Conservation (phyloP, 2,797 vertebrate genomes). For the Rhabdophis nuchalis region DNA sequence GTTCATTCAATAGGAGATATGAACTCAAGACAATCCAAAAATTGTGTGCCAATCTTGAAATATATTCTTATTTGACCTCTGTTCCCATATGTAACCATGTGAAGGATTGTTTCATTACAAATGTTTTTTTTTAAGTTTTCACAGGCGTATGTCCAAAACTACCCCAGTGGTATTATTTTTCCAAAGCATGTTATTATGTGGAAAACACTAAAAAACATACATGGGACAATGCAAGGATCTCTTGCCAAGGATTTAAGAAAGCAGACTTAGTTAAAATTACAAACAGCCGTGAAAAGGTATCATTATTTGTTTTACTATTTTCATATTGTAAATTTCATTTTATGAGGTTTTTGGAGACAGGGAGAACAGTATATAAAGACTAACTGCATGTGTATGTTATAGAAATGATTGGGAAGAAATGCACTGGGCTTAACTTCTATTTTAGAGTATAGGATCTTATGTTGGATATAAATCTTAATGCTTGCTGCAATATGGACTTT, state of each 20-base stretch:
- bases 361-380: not conserved
- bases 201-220: slow-evolving; percentile 18
- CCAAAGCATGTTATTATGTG: slow-evolving; percentile 29
- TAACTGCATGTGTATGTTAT: not conserved
- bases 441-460: not conserved
- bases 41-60: not conserved
- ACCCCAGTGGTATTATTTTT: slow-evolving; percentile 22
- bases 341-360: not conserved
- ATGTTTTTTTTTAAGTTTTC: slow-evolving; percentile 3
- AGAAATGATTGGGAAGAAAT: not conserved
- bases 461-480: not conserved
- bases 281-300: slow-evolving; percentile 36
- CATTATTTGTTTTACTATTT: not conserved
- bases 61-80: not conserved
- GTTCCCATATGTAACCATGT: not conserved
- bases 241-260: slow-evolving; percentile 23
- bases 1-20: not conserved
- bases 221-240: slow-evolving; percentile 14
- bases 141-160: slow-evolving; percentile 3
- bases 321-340: not conserved
- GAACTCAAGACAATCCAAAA: not conserved
- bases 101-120: not conserved
- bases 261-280: slow-evolving; percentile 31
- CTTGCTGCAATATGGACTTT: not conserved
- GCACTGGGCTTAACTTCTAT: not conserved